Evolutionary conservation across 2,113 vertebrate species (phyloP), one percentile per base, ranked within the genome.

Genomic region (Gila orcuttii): DNA sequence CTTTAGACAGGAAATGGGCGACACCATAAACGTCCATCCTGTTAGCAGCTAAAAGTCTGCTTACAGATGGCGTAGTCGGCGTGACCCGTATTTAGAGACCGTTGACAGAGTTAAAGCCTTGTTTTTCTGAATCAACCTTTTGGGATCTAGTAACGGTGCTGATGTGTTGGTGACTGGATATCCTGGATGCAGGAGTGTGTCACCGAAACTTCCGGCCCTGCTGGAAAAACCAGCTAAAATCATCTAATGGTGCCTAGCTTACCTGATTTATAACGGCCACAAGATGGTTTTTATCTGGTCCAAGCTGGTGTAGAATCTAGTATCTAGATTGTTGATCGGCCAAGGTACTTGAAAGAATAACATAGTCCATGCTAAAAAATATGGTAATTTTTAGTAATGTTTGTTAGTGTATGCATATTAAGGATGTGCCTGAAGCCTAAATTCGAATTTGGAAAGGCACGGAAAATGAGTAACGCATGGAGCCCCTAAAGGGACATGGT

Each of bases 101-200:
- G 85, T 69, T 89, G 89, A 88, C 84, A 85, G 88, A 89, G 36
- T 88, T 90, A 87, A 28, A 60, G 84, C 28, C 82, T 52, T 89
- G 88, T 86, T 86, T 81, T 85, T 78, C 66, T 28, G 25, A n/a
- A 15, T 39, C 11, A 4, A 45, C 1, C 12, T 66, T 55, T 57
- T 55, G 47, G 82, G 73, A 76, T 68, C 25, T 31, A 59, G 31
- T 57, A 28, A 13, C 7, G 7, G 12, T 23, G 9, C 31, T 47
- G 79, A 76, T 82, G 33, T 86, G 57, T 55, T 33, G 55, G 55
- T 71, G 83, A 47, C 23, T 78, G 57, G 81, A 90, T 79, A 69
- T 87, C 87, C 89, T 62, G 83, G 25, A 81, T 64, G 25, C 47
- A 47, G 19, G 39, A 0, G 5, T 28, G 28, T 57, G 76, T 57